Evolutionary conservation across 2,797 vertebrate genomes (phyloP).

Genomic region (Oreochromis grahami): DNA sequence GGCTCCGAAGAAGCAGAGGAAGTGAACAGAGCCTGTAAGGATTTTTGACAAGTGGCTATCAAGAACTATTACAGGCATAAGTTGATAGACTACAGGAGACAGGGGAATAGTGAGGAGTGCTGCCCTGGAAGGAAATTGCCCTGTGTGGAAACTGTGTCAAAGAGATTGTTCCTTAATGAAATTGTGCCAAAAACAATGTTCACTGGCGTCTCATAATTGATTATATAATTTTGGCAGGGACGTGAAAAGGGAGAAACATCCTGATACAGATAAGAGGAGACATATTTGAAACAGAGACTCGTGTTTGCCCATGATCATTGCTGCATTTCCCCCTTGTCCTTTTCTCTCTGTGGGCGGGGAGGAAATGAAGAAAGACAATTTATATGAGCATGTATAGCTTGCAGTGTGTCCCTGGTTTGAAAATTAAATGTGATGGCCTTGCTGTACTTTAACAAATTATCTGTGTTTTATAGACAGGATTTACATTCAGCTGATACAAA

Average conservation of each 20-base stretch:
- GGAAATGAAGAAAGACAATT: conserved; percentile 25
- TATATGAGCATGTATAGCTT: background rate
- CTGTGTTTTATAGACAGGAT: background rate
- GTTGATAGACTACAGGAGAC: conserved; percentile 22
- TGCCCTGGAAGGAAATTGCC: conserved; percentile 42
- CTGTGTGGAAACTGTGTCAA: conserved; percentile 45
- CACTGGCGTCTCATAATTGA: conserved; percentile 41
- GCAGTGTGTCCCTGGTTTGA: background rate
- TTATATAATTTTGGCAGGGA: conserved; percentile 39
- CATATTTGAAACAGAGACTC: conserved; percentile 18
- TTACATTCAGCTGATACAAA: background rate
- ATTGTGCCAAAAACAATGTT: conserved; percentile 58
- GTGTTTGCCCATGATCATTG: conserved; percentile 30
- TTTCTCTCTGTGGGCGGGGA: background rate
- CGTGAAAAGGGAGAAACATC: conserved; percentile 17
- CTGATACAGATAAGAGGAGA: conserved; percentile 42
- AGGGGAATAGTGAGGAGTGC: conserved; percentile 3
- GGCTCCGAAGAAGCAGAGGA: conserved; percentile 3
- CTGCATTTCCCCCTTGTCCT: background rate
- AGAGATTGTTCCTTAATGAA: conserved; percentile 63
- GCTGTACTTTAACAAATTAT: background rate
- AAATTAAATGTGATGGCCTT: conserved; percentile 8
- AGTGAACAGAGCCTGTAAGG: conserved; percentile 22
- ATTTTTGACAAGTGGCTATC: conserved; percentile 64
- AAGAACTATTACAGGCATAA: conserved; percentile 52